Evolutionary conservation across 2,113 vertebrate genomes (phyloP), one percentile per base, ranked within the genome.

Genomic region (Ictalurus punctatus): DNA sequence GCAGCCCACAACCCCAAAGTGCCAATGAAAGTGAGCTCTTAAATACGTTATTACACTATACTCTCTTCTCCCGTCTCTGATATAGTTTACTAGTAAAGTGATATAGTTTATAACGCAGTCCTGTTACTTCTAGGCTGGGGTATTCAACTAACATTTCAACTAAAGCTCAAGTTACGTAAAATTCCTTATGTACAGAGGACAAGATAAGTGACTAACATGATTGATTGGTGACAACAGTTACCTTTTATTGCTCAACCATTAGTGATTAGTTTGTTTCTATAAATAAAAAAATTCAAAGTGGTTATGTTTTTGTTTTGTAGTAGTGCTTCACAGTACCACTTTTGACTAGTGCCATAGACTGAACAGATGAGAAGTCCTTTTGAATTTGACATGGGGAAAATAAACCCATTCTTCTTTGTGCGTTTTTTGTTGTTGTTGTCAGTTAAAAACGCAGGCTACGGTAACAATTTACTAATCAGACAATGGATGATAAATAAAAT

Each of bases 1-100:
- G 97, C 98, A 13, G 97, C 98, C 0, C 92, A 97, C 71, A 94
- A 96, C 1, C 98, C 98, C 6, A 98, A 98, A 94, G 94, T 96
- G 59, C 96, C 95, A 54, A 87, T 98, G 61, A 99, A 99, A 97
- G 98, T 99, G 90, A 5, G 52, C 52, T 4, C 19, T 56, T 86
- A 37, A 59, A 81, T 81, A 56, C 1, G 6, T 54, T n/a, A 10
- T 16, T 76, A 76, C 19, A 76, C 19, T 44, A 23, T 19, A 37
- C 19, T 40, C 71, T 74, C 23, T 74, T 40, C 8, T 37, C 69
- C 34, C 3, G 5, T 19, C 69, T 71, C 14, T 67, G 27, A 17
- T 34, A 34, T 34, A 17, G 67, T 34, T 71, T 71, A 30, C 67
- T 34, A 5, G 67, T 30, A 69, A 30, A 14, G n/a, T 30, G 34